These are phyloP conservation scores for Spicauda simplicius DNA, from an alignment of 2,888 invertebrate species.

Conservation along the genomic window DNA sequence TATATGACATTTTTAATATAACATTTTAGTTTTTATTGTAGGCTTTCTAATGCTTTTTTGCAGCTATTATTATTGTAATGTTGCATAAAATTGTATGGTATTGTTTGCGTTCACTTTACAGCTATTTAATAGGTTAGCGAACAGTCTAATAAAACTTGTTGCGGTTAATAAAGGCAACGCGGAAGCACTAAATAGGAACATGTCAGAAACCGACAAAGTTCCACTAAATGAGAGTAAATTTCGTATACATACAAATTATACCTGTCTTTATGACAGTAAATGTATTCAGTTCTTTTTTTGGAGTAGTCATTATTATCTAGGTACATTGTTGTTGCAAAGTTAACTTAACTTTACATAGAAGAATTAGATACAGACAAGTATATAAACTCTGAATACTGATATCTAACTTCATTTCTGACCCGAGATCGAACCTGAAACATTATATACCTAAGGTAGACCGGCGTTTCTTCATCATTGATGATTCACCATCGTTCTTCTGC, in stretches of 20 bases:
- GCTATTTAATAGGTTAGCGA: slow-evolving; percentile 13
- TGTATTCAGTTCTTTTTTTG: too few species aligned
- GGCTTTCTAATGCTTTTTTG: background rate
- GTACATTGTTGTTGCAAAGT: too few species aligned
- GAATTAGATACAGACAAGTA: background rate
- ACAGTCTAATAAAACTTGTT: slow-evolving; percentile 40
- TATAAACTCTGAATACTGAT: background rate
- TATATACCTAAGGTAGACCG: background rate
- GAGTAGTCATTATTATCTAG: too few species aligned
- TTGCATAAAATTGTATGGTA: background rate
- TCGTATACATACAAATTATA: background rate
- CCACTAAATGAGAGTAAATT: slow-evolving; percentile 1
- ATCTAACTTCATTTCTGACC: background rate
- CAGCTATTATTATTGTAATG: slow-evolving; percentile 1
- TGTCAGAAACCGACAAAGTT: slow-evolving; percentile 10
- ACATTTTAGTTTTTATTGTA: background rate
- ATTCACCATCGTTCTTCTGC: too few species aligned
- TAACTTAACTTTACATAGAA: too few species aligned
- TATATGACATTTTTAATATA: background rate
- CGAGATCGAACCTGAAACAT: background rate
- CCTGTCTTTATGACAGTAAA: too few species aligned
- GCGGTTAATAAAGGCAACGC: slow-evolving; percentile 37
- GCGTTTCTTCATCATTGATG: too few species aligned
- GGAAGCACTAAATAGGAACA: slow-evolving; percentile 37
- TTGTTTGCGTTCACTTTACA: slow-evolving; percentile 1